phyloP scores from a whole-genome alignment of 2,888 invertebrate species.

The Trissolcus brochymenae region DNA sequence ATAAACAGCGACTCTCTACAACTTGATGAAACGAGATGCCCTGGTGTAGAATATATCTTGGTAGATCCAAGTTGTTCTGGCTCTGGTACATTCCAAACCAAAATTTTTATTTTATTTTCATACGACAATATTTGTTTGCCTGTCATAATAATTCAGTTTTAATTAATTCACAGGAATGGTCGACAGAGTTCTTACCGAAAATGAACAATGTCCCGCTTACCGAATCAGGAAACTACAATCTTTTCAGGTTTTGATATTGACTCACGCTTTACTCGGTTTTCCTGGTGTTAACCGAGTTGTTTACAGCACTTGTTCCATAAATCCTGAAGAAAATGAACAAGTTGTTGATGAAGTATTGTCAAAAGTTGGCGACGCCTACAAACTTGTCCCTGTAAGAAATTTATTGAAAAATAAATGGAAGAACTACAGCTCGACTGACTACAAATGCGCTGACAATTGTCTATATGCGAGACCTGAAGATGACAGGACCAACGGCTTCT shows the following conservation, averaged over 20 bases:
- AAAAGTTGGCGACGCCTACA: slow-evolving; percentile 77
- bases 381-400: slow-evolving; percentile 81
- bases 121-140: slow-evolving; percentile 2
- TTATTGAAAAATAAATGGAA: slow-evolving; percentile 82
- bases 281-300: slow-evolving; percentile 90
- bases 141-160: slow-evolving; percentile 9
- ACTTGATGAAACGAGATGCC: slow-evolving; percentile 80
- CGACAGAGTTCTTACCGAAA: slow-evolving; percentile 77
- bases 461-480: slow-evolving; percentile 86
- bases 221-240: slow-evolving; percentile 84
- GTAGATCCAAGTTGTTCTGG: slow-evolving; percentile 98
- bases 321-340: slow-evolving; percentile 93
- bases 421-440: slow-evolving; percentile 82
- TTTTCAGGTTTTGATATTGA: slow-evolving; percentile 89
- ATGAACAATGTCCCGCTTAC: slow-evolving; percentile 76
- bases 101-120: not conserved
- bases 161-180: slow-evolving; percentile 78
- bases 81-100: slow-evolving; percentile 81
- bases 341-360: slow-evolving; percentile 85
- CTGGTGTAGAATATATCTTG: slow-evolving; percentile 90
- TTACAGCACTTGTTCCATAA: slow-evolving; percentile 97
- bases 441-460: slow-evolving; percentile 84
- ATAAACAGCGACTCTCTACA: slow-evolving; percentile 85
- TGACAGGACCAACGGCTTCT: slow-evolving; percentile 95
- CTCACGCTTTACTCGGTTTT: slow-evolving; percentile 90